These are phyloP conservation scores for Nymphalis c-album DNA, from an alignment of 2,888 invertebrate genomes.

Conservation along the genomic window DNA sequence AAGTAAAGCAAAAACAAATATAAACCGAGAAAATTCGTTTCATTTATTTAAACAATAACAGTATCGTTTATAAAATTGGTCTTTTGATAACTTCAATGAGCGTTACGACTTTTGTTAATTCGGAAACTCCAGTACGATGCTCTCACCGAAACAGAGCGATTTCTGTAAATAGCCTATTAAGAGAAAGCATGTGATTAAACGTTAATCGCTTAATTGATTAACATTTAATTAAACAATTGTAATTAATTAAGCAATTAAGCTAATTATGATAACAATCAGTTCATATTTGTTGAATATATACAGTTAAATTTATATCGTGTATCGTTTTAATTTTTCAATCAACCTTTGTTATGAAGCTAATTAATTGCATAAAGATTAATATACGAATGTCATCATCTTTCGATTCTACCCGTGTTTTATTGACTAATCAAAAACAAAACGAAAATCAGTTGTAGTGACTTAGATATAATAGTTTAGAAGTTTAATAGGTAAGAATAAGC, in stretches of 20 bases:
- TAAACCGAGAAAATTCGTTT: not conserved
- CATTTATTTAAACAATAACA: conserved; percentile 21
- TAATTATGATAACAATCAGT: conserved; percentile 7
- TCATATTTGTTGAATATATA: conserved; percentile 1
- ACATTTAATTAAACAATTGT: conserved; percentile 27
- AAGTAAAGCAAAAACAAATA: conserved; percentile 3
- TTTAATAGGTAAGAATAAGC: no score
- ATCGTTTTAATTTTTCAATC: not conserved
- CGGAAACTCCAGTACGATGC: conserved; percentile 10
- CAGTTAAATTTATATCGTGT: not conserved
- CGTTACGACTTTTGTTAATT: conserved; percentile 20
- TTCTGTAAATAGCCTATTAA: conserved; percentile 21
- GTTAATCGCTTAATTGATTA: conserved; percentile 23
- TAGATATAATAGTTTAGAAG: no score
- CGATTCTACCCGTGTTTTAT: no score
- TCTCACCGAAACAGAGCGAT: conserved; percentile 13
- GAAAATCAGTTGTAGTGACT: no score
- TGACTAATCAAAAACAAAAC: no score
- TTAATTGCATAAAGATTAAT: no score
- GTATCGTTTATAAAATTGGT: conserved; percentile 18
- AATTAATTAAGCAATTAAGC: conserved; percentile 20
- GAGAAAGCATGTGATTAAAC: conserved; percentile 19
- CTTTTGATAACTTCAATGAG: conserved; percentile 22
- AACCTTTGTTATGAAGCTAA: no score
- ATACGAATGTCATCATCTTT: no score